These are phyloP conservation scores for Oriolus oriolus DNA, from an alignment of 2,113 vertebrate species.

Conservation along the genomic window DNA sequence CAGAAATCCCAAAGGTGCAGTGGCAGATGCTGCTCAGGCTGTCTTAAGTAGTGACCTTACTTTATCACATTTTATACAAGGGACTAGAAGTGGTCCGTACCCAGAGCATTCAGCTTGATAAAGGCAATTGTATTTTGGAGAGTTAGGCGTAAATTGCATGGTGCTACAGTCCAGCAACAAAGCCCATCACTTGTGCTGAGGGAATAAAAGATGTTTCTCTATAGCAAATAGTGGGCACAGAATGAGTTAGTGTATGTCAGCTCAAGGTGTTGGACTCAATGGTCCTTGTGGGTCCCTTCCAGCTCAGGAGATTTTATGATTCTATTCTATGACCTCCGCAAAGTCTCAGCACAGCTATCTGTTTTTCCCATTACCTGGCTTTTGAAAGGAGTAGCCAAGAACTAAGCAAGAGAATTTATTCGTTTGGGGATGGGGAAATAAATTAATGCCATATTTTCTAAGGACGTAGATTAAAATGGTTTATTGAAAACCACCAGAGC, in stretches of 20 bases:
- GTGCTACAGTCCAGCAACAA: background rate
- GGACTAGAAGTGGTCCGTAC: background rate
- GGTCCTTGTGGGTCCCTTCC: background rate
- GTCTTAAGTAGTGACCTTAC: background rate
- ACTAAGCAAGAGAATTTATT: background rate
- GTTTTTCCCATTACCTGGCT: background rate
- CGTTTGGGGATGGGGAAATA: background rate
- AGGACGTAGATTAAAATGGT: background rate
- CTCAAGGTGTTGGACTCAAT: background rate
- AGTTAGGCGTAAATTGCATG: background rate
- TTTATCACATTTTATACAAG: background rate
- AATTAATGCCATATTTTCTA: background rate
- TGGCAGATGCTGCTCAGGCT: background rate
- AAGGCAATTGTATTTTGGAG: background rate
- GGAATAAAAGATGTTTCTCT: background rate
- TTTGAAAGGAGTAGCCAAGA: background rate
- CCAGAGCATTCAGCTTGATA: background rate
- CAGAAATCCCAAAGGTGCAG: background rate
- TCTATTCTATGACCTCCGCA: background rate
- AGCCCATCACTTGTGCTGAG: background rate
- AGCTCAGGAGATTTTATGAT: background rate
- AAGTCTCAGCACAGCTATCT: background rate
- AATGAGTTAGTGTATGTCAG: background rate
- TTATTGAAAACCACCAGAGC: background rate
- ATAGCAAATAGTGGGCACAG: rapidly evolving